A percentile compares a stretch with the other conserved stretches of the same genome.
Evolutionary conservation across 2,888 invertebrate species (phyloP).

Genomic region (Chironomus tentans): DNA sequence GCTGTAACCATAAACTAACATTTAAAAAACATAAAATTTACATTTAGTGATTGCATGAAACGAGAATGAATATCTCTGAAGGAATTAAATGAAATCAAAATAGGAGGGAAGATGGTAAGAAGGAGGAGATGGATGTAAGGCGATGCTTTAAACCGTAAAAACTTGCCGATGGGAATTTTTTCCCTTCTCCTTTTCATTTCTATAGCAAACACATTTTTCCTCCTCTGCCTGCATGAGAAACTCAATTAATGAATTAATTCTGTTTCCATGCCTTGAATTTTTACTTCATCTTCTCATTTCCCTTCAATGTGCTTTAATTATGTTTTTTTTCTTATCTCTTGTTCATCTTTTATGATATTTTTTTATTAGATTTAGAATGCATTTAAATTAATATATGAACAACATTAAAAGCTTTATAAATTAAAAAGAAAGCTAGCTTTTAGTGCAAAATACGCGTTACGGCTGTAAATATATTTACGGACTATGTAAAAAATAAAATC

Average conservation of each 20-base stretch:
- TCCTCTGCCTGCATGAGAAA: not conserved
- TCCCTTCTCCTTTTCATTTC: not conserved
- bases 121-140: not conserved
- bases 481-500: too few species aligned
- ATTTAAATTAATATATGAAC: too few species aligned
- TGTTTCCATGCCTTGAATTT: not conserved
- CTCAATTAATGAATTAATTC: slow-evolving; percentile 24
- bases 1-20: slow-evolving; percentile 3
- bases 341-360: too few species aligned
- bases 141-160: not conserved
- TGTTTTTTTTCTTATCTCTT: too few species aligned
- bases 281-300: not conserved
- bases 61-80: not conserved
- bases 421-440: too few species aligned
- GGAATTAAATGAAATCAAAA: not conserved
- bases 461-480: too few species aligned
- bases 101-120: not conserved
- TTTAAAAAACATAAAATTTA: slow-evolving; percentile 17
- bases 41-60: slow-evolving; percentile 19
- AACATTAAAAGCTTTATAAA: too few species aligned
- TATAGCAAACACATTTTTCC: too few species aligned
- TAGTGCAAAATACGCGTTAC: too few species aligned
- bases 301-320: too few species aligned
- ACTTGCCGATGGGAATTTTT: not conserved
- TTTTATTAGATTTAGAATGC: too few species aligned